Percentiles rank a stretch among this genome's conserved stretches.
Conservation (phyloP, 2,888 invertebrate genomes). For the Drosophila subsilvestris region DNA sequence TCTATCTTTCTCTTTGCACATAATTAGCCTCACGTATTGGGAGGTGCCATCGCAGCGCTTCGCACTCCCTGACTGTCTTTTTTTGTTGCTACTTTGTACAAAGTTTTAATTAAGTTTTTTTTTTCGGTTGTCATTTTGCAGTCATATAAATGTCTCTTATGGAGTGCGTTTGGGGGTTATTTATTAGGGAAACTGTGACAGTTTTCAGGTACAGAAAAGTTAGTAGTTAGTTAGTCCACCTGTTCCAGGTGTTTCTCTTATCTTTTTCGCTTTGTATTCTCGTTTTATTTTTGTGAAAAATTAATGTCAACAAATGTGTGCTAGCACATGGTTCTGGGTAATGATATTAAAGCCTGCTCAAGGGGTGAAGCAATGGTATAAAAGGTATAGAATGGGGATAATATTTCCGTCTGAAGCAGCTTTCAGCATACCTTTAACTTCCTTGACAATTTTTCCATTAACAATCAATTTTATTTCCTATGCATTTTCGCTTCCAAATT, state of each 20-base stretch:
- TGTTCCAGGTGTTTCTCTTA: not conserved
- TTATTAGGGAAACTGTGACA: conserved; percentile 21
- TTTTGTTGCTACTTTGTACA: conserved; percentile 38
- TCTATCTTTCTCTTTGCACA: conserved; percentile 34
- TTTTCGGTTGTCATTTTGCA: conserved; percentile 42
- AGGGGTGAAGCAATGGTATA: too few relatives aligned
- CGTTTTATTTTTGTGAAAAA: not conserved
- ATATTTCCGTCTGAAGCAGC: too few relatives aligned
- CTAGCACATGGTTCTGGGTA: too few relatives aligned
- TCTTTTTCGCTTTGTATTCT: not conserved
- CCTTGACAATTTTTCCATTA: not conserved
- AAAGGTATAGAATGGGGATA: too few relatives aligned
- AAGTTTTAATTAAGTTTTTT: conserved; percentile 62
- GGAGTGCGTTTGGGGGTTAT: conserved; percentile 1
- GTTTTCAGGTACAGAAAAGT: conserved; percentile 1
- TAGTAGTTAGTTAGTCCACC: not conserved
- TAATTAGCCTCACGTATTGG: conserved; percentile 68
- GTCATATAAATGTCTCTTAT: conserved; percentile 25
- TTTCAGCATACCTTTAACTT: too few relatives aligned
- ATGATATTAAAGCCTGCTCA: too few relatives aligned
- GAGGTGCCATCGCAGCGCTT: conserved; percentile 15
- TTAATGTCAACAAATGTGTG: not conserved
- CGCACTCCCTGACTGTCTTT: conserved; percentile 19
- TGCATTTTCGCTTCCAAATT: not conserved
- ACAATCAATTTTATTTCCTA: conserved; percentile 6